Conservation (phyloP, 2,113 vertebrate genomes). For the Sinocyclocheilus anophthalmus region DNA sequence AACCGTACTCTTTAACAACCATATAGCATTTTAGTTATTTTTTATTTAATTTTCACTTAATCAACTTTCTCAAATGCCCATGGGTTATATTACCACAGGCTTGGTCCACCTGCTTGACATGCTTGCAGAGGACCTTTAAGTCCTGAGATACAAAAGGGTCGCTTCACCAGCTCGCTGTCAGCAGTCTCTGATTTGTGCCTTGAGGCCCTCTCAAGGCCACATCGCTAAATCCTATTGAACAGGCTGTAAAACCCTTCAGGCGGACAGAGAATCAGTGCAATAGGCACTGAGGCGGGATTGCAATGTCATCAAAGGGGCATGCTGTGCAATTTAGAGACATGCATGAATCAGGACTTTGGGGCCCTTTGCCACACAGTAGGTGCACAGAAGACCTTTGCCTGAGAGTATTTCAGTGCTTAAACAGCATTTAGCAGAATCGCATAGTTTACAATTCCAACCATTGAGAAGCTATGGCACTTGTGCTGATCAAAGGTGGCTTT, state of each 20-base stretch:
- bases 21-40: not conserved
- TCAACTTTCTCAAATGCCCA: conserved; percentile 4
- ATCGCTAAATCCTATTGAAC: conserved; percentile 53
- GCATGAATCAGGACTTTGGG: conserved; percentile 58
- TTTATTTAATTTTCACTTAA: not conserved
- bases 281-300: conserved; percentile 48
- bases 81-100: not conserved
- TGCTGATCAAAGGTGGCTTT: not conserved
- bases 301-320: conserved; percentile 48
- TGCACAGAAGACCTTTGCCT: conserved; percentile 14
- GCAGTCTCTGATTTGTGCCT: conserved; percentile 60
- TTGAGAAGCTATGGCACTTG: conserved; percentile 3
- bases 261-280: conserved; percentile 44
- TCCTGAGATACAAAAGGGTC: conserved; percentile 16
- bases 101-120: not conserved
- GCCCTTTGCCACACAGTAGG: not conserved
- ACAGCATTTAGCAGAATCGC: conserved; percentile 37
- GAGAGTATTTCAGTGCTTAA: conserved; percentile 28
- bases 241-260: conserved; percentile 58
- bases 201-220: conserved; percentile 53
- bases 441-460: conserved; percentile 24
- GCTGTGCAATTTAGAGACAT: conserved; percentile 43
- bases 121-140: conserved; percentile 13
- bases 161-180: conserved; percentile 45
- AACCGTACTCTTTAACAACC: not conserved